phyloP scores from a whole-genome alignment of 2,888 invertebrate genomes.

The Campoplex nolae region DNA sequence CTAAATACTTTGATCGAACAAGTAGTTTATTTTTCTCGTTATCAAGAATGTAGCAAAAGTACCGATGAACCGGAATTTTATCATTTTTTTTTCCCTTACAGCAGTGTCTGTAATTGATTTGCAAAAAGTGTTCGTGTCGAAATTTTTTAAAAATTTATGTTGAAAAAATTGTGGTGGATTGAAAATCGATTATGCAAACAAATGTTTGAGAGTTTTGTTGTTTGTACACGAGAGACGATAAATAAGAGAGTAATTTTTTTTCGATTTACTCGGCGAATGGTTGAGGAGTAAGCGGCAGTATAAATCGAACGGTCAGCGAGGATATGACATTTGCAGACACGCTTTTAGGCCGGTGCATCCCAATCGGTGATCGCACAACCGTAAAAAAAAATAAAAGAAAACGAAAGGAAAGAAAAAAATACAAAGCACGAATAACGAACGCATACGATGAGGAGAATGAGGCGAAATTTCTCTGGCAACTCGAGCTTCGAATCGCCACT shows the following conservation, averaged over 20 bases:
- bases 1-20: neutral
- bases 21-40: neutral
- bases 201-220: neutral
- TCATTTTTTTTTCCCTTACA: neutral
- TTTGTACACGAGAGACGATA: neutral
- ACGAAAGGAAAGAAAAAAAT: neutral
- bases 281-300: neutral
- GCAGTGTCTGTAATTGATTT: neutral
- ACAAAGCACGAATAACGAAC: constrained; percentile 10
- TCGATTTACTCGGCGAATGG: neutral
- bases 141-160: too few species aligned
- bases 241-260: neutral
- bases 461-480: constrained; percentile 59
- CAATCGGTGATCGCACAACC: constrained; percentile 59
- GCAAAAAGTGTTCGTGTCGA: neutral
- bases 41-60: neutral
- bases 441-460: constrained; percentile 33
- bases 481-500: constrained; percentile 51
- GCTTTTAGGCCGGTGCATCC: constrained; percentile 64
- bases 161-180: neutral
- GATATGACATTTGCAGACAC: constrained; percentile 65
- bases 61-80: neutral
- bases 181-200: neutral
- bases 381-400: constrained; percentile 3
- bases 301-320: constrained; percentile 8